Conservation (phyloP, 2,888 invertebrate species). For the Macrophya annulata region DNA sequence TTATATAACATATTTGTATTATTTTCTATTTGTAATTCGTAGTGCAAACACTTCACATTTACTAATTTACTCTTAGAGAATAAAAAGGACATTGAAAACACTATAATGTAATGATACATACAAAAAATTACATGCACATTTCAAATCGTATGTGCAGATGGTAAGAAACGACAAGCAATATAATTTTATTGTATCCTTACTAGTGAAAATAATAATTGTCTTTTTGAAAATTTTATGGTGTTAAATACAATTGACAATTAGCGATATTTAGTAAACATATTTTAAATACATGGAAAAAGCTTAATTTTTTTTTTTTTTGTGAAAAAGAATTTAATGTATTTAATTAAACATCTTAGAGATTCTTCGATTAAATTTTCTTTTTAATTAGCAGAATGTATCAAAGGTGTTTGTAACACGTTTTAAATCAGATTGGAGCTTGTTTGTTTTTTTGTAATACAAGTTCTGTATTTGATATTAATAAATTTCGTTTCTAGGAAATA, state of each 20-base stretch:
- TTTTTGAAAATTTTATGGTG: constrained; percentile 22
- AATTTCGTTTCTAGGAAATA: neutral
- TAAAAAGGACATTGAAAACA: constrained; percentile 39
- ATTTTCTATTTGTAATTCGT: constrained; percentile 25
- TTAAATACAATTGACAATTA: constrained; percentile 45
- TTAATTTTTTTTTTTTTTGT: neutral
- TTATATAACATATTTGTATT: constrained; percentile 9
- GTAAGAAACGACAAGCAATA: constrained; percentile 42
- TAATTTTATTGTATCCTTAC: neutral
- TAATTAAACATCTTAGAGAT: constrained; percentile 30
- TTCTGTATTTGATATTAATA: neutral
- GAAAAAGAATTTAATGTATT: neutral
- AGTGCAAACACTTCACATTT: constrained; percentile 31
- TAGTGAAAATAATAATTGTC: constrained; percentile 21
- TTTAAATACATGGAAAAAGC: neutral
- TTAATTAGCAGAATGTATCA: neutral
- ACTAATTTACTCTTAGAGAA: constrained; percentile 14
- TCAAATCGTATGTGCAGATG: neutral
- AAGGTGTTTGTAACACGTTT: neutral
- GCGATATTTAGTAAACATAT: constrained; percentile 30
- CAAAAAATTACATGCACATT: constrained; percentile 6
- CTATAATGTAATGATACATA: constrained; percentile 28
- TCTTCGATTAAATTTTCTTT: constrained; percentile 27
- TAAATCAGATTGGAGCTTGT: neutral
- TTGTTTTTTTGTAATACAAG: neutral